A percentile compares a stretch with the other conserved stretches of the same genome.
phyloP scores from a whole-genome alignment of 2,888 invertebrate genomes.

The Protula sp. region DNA sequence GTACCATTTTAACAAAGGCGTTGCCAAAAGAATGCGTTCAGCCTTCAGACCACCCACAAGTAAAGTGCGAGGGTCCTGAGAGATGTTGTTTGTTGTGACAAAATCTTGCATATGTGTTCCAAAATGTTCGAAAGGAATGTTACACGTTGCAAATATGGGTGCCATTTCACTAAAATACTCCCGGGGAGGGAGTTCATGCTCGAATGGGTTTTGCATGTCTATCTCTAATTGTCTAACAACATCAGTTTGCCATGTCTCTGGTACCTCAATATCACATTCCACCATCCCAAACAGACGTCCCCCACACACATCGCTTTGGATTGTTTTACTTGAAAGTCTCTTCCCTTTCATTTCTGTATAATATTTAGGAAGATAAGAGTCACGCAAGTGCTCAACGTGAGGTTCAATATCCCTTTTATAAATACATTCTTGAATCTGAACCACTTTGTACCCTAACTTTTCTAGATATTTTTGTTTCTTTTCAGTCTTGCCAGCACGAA shows the following conservation, averaged over 20 bases:
- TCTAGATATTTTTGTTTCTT: background rate
- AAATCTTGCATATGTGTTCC: background rate
- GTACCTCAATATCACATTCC: background rate
- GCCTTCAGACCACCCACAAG: conserved; percentile 2
- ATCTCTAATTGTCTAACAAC: too few species aligned
- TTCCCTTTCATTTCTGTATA: too few species aligned
- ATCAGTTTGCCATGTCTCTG: background rate
- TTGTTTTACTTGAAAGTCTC: too few species aligned
- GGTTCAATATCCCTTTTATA: background rate
- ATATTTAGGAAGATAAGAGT: background rate
- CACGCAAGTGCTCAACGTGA: background rate
- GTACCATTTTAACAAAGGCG: background rate
- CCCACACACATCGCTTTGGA: too few species aligned
- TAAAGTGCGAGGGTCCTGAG: too few species aligned
- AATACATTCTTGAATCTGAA: background rate
- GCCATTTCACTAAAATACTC: background rate
- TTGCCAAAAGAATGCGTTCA: background rate
- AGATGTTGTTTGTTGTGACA: too few species aligned
- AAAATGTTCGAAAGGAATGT: background rate
- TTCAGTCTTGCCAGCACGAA: background rate
- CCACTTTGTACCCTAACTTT: background rate
- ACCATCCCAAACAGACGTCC: background rate
- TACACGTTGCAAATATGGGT: background rate
- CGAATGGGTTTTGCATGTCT: too few species aligned
- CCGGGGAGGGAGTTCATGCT: too few species aligned